A percentile compares a stretch with the other conserved stretches of the same genome.
Conservation (phyloP, 2,888 invertebrate genomes). For the Rhagophthalmus giganteus region DNA sequence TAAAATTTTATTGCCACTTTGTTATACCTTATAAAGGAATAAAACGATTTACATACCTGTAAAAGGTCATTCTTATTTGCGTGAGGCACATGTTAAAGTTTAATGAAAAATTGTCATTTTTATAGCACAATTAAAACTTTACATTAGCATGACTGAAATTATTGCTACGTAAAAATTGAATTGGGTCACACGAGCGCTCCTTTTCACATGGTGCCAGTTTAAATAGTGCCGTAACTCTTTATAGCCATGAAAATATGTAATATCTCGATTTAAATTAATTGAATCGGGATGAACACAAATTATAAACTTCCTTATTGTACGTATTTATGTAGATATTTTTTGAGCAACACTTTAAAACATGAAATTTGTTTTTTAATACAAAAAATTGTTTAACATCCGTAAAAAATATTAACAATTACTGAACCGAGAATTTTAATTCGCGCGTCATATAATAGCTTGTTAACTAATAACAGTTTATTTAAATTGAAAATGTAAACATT, state of each 20-base stretch:
- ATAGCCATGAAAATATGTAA: too few relatives aligned
- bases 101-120: constrained; percentile 11
- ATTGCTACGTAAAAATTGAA: not conserved
- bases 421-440: not conserved
- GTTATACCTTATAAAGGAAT: constrained; percentile 18
- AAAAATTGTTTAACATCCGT: not conserved
- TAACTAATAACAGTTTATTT: not conserved
- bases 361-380: not conserved
- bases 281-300: not conserved
- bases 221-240: too few relatives aligned
- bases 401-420: not conserved
- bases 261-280: not conserved
- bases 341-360: not conserved
- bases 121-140: not conserved
- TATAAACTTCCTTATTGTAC: not conserved
- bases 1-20: constrained; percentile 12
- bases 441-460: not conserved
- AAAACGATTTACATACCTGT: constrained; percentile 15
- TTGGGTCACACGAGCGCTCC: not conserved
- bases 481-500: not conserved
- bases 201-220: too few relatives aligned
- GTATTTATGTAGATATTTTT: not conserved
- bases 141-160: not conserved
- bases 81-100: constrained; percentile 6
- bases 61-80: constrained; percentile 12